A percentile compares a stretch with the other conserved stretches of the same genome.
phyloP scores from a whole-genome alignment of 2,113 vertebrate species.

The Oryzias celebensis region DNA sequence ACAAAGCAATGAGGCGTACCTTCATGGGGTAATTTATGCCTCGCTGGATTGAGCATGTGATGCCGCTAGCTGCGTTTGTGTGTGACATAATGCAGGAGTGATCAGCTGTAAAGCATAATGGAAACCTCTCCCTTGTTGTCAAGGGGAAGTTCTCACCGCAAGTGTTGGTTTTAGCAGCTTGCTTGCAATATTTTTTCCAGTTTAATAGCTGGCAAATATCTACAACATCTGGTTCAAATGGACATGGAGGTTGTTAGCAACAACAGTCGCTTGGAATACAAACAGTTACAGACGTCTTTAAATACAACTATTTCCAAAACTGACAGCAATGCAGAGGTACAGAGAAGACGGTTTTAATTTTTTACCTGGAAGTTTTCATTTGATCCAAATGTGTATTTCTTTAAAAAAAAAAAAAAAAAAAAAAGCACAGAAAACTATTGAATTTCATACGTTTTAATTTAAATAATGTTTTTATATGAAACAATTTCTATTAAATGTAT shows the following conservation, averaged over 20 bases:
- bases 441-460: no score
- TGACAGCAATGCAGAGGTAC: constrained; percentile 27
- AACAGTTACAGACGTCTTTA: constrained; percentile 42
- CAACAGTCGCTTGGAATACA: constrained; percentile 43
- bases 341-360: not conserved
- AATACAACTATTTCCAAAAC: constrained; percentile 37
- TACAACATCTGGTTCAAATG: constrained; percentile 67
- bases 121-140: constrained; percentile 44
- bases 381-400: no score
- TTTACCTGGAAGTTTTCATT: not conserved
- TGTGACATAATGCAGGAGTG: constrained; percentile 38
- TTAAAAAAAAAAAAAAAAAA: no score
- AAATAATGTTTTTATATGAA: no score
- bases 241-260: constrained; percentile 37
- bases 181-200: constrained; percentile 46
- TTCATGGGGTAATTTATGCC: constrained; percentile 17
- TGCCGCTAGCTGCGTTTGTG: constrained; percentile 21
- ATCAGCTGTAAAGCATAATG: constrained; percentile 51
- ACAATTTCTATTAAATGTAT: no score
- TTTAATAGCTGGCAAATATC: constrained; percentile 64
- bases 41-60: constrained; percentile 8
- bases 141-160: constrained; percentile 49
- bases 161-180: constrained; percentile 62
- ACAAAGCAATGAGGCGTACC: constrained; percentile 27
- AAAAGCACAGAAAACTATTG: no score